These are phyloP conservation scores for Eira barbara DNA, from an alignment of 2,113 vertebrate genomes.

Conservation along the genomic window DNA sequence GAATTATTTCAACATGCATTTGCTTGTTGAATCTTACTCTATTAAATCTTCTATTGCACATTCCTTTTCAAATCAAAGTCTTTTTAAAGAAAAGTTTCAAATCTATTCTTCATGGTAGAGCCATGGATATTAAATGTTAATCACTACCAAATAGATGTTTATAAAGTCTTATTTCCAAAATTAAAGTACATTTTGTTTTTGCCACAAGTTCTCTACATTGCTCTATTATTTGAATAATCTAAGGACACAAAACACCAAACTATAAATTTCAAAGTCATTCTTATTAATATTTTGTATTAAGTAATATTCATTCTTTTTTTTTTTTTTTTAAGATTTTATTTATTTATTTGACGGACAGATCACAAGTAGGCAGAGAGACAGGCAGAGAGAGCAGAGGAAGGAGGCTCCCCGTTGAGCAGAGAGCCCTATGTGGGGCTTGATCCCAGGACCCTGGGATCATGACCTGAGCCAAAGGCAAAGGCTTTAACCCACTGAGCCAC, in stretches of 20 bases:
- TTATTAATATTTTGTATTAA: not conserved
- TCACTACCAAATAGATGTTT: not conserved
- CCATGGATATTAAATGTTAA: not conserved
- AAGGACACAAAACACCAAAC: not conserved
- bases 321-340: no score
- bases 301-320: no score
- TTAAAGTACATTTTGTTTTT: slow-evolving; percentile 11
- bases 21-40: slow-evolving; percentile 27
- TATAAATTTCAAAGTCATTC: not conserved
- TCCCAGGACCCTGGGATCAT: no score
- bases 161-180: not conserved
- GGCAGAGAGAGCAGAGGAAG: no score
- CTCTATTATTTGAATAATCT: not conserved
- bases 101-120: slow-evolving; percentile 25
- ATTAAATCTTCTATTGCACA: not conserved
- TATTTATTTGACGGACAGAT: no score
- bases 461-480: no score
- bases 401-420: no score
- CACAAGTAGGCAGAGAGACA: no score
- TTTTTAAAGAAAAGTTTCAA: slow-evolving; percentile 47
- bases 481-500: no score
- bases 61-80: slow-evolving; percentile 46
- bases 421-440: no score
- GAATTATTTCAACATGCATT: slow-evolving; percentile 49
- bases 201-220: not conserved